Evolutionary conservation across 2,888 invertebrate species (phyloP).

Genomic region (Lochmaea crataegi): DNA sequence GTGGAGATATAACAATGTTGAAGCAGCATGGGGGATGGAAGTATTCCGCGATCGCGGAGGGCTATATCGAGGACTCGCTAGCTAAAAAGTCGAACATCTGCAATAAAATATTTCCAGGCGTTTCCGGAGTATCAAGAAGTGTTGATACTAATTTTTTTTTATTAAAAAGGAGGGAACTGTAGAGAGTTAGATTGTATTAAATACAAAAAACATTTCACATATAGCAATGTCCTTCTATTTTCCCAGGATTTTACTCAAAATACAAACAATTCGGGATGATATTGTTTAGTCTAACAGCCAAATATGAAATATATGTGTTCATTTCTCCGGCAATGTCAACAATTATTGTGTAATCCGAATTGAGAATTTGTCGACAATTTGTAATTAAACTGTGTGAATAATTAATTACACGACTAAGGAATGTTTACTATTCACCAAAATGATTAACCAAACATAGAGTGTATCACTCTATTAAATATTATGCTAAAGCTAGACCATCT

Average conservation of each 20-base stretch:
- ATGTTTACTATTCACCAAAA: background rate
- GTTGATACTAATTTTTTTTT: too few relatives aligned
- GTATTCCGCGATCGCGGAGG: too few relatives aligned
- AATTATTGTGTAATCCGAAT: background rate
- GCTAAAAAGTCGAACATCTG: too few relatives aligned
- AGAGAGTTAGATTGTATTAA: too few relatives aligned
- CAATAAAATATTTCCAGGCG: too few relatives aligned
- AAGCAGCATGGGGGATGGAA: too few relatives aligned
- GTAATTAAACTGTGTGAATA: background rate
- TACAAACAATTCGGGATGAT: background rate
- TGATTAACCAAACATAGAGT: background rate
- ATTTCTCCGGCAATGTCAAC: background rate
- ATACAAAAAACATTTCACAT: too few relatives aligned
- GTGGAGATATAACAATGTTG: too few relatives aligned
- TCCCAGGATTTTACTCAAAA: background rate
- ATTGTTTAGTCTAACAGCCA: background rate
- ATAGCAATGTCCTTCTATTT: background rate
- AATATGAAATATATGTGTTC: background rate
- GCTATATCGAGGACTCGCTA: too few relatives aligned
- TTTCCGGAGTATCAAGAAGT: too few relatives aligned
- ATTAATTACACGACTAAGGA: background rate
- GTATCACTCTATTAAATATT: constrained; percentile 2
- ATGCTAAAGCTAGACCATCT: background rate
- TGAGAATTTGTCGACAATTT: background rate
- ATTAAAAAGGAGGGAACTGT: too few relatives aligned